Conservation (phyloP, 2,888 invertebrate genomes). For the Gymnoscelis rufifasciata region DNA sequence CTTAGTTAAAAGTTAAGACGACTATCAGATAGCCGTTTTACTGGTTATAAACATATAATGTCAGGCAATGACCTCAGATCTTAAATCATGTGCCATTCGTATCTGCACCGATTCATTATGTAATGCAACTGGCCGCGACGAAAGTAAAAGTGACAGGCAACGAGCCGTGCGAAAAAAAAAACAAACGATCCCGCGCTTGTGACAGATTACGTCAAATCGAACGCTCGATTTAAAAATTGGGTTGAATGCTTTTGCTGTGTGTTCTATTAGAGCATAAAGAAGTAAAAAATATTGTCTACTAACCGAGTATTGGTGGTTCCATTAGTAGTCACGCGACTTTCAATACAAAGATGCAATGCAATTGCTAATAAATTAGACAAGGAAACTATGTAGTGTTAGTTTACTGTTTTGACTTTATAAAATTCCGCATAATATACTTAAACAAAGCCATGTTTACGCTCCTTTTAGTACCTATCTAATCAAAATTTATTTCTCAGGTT, state of each 20-base stretch:
- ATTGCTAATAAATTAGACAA: too few relatives aligned
- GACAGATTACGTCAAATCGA: conserved; percentile 32
- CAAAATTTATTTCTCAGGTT: conserved; percentile 50
- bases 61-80: conserved; percentile 15
- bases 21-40: too few relatives aligned
- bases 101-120: conserved; percentile 50
- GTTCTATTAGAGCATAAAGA: neutral
- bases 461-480: conserved; percentile 16
- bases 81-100: conserved; percentile 23
- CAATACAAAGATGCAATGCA: too few relatives aligned
- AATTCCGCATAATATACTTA: neutral
- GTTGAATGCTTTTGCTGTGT: conserved; percentile 2
- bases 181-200: conserved; percentile 39
- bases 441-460: neutral
- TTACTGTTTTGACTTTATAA: too few relatives aligned
- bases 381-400: too few relatives aligned
- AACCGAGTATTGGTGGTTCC: too few relatives aligned
- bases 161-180: conserved; percentile 49
- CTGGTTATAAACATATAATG: too few relatives aligned
- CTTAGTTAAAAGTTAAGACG: too few relatives aligned
- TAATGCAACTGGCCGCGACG: conserved; percentile 55
- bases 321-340: too few relatives aligned
- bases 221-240: conserved; percentile 17
- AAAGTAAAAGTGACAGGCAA: conserved; percentile 63
- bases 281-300: too few relatives aligned